These are phyloP conservation scores for Bombycilla garrulus DNA, from an alignment of 2,113 vertebrate species.

Conservation along the genomic window DNA sequence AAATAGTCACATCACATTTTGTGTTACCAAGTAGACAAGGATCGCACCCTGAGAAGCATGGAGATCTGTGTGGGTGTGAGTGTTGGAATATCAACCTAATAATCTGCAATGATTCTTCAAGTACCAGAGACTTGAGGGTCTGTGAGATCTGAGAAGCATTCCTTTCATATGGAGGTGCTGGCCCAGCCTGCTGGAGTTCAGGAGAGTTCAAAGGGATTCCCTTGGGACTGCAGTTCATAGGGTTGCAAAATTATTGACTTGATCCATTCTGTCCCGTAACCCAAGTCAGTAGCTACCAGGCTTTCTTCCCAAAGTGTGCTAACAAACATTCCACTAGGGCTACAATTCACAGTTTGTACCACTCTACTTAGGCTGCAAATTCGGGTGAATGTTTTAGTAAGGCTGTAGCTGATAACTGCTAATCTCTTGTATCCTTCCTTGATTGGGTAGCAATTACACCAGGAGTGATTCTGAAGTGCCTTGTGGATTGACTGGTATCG, in stretches of 20 bases:
- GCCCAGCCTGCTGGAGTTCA: not conserved
- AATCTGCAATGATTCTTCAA: not conserved
- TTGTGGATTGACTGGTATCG: not conserved
- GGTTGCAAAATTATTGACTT: not conserved
- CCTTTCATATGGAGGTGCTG: too few relatives aligned
- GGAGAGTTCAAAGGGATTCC: not conserved
- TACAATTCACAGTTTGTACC: not conserved
- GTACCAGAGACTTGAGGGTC: not conserved
- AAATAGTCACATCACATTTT: not conserved
- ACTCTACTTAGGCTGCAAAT: not conserved
- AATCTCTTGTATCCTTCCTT: not conserved
- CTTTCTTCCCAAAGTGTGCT: not conserved
- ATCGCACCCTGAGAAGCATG: not conserved
- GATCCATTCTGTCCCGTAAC: not conserved
- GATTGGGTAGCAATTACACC: not conserved
- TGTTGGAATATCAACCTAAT: not conserved
- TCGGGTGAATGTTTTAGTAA: not conserved
- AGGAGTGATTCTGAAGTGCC: not conserved
- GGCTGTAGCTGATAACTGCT: not conserved
- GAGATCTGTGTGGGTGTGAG: not conserved
- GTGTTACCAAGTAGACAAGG: not conserved
- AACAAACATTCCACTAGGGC: not conserved
- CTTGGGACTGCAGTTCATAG: not conserved
- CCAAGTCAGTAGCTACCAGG: not conserved
- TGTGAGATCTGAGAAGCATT: not conserved